phyloP scores from a whole-genome alignment of 2,888 invertebrate species.

The Epinotia brunnichana region DNA sequence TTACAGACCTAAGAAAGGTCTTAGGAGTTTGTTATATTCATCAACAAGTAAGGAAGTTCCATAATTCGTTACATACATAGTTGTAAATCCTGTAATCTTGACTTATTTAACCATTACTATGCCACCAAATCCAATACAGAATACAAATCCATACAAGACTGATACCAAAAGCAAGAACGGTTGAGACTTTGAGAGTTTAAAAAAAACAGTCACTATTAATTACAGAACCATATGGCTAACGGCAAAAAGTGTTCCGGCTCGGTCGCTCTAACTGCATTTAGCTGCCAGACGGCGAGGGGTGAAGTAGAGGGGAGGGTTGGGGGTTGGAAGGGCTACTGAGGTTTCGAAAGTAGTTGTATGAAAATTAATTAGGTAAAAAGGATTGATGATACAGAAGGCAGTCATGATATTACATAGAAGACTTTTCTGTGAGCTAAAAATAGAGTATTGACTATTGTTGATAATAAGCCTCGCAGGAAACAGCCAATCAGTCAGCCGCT shows the following conservation, averaged over 20 bases:
- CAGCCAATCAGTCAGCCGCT: too few species aligned
- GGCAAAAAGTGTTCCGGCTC: conserved; percentile 30
- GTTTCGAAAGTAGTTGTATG: neutral
- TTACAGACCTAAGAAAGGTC: neutral
- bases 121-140: neutral
- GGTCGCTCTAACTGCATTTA: conserved; percentile 32
- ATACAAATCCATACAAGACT: neutral
- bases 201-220: conserved; percentile 14
- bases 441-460: too few species aligned
- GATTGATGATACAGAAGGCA: neutral
- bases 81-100: too few species aligned
- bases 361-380: neutral
- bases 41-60: neutral
- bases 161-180: neutral
- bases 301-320: neutral
- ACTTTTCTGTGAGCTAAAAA: too few species aligned
- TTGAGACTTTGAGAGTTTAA: conserved; percentile 6
- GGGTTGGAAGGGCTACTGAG: conserved; percentile 5
- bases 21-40: neutral
- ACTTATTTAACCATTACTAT: neutral
- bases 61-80: neutral
- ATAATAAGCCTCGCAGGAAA: too few species aligned
- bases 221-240: conserved; percentile 33
- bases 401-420: neutral
- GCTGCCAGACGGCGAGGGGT: conserved; percentile 31